Percentiles rank a stretch among this genome's conserved stretches.
These are phyloP conservation scores for Epinotia brunnichana DNA, from an alignment of 2,888 invertebrate genomes.

Conservation along the genomic window DNA sequence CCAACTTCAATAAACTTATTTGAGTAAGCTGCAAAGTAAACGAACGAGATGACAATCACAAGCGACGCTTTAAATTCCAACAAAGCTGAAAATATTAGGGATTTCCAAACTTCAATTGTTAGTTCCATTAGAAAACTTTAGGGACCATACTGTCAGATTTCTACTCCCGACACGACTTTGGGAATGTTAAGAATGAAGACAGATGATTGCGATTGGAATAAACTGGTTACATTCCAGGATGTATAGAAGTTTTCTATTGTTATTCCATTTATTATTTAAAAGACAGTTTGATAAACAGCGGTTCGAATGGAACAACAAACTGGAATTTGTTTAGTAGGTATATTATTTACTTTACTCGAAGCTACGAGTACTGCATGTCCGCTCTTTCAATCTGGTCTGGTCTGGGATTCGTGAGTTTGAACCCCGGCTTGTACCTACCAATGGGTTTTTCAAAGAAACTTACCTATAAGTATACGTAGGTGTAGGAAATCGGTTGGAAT, in stretches of 20 bases:
- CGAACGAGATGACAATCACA: too few species aligned
- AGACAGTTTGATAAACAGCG: neutral
- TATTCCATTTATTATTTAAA: neutral
- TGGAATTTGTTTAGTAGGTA: neutral
- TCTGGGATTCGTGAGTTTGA: too few species aligned
- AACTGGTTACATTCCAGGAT: conserved; percentile 17
- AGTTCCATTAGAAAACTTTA: neutral
- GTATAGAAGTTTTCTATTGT: neutral
- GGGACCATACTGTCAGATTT: neutral
- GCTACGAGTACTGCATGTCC: too few species aligned
- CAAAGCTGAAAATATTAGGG: too few species aligned
- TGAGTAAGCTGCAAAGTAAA: too few species aligned
- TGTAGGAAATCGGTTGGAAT: too few species aligned
- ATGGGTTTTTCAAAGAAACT: too few species aligned
- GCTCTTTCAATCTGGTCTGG: neutral
- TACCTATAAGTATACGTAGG: too few species aligned
- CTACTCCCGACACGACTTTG: too few species aligned
- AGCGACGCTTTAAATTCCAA: too few species aligned
- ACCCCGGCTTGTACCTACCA: too few species aligned
- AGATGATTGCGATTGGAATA: neutral
- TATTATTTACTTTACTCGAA: neutral
- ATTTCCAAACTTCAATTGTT: neutral
- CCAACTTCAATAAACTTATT: too few species aligned
- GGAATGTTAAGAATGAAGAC: conserved; percentile 1
- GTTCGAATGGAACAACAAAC: neutral